Evolutionary conservation across 2,113 vertebrate species (phyloP), one percentile per base, ranked within the genome.

Genomic region (Odobenus rosmarus): DNA sequence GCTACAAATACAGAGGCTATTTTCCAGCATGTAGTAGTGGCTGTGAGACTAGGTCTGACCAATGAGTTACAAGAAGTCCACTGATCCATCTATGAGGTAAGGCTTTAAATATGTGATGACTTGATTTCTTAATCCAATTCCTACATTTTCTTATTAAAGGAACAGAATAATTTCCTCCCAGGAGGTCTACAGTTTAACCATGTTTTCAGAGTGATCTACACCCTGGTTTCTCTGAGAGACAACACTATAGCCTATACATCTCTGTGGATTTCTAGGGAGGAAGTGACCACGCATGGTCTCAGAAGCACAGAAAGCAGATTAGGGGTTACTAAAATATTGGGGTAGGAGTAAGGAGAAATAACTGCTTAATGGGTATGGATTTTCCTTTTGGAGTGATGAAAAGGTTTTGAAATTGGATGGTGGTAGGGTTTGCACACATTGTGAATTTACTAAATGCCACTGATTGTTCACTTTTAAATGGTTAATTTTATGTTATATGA

Each of bases 401-500:
- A 64, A 72, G 42, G 8, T 76, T 79, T 96, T 88, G 36, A 16
- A 84, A 53, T 59, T 55, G 49, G 53, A 42, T 31, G 57, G 82
- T 83, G 15, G 42, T 82, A 26, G 12, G 11, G 4, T 74, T 59
- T 59, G 26, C n/a, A 57, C 39, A 57, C 26, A 28, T 15, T n/a
- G 15, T 59, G 33, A 88, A 39, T 33, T 16, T 67, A 15, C 62
- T 89, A 51, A 36, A 76, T 92, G 46, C 23, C 24, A 82, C 39
- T n/a, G 39, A 79, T 39, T 87, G 28, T 96, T 89, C 69, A 67
- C n/a, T 82, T 59, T 53, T 42, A 87, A 86, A 59, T 61, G 21
- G 71, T 74, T 90, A 59, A 59, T 80, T 81, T 69, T 92, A 49
- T 85, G 51, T 80, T 39, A 53, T 72, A 10, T 95, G 53, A 95